Conservation (phyloP, 2,113 vertebrate species). For the Pituophis catenifer region DNA sequence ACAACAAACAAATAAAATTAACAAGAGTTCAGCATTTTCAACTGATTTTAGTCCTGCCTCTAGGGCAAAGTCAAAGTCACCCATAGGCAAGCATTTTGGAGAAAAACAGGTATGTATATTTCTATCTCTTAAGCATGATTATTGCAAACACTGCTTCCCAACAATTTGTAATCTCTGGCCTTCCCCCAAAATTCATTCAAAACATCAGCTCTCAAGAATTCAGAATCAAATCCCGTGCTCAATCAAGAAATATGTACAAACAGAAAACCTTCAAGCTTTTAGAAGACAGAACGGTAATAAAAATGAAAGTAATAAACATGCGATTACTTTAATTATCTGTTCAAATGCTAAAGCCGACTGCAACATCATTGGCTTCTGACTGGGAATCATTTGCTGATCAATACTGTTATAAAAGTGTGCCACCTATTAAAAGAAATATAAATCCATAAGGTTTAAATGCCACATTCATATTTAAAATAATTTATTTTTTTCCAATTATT, state of each 20-base stretch:
- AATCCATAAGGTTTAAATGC: background rate
- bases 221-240: background rate
- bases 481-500: background rate
- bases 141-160: background rate
- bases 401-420: constrained; percentile 99
- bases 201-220: too few species aligned
- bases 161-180: background rate
- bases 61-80: background rate
- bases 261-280: background rate
- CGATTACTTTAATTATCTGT: constrained; percentile 91
- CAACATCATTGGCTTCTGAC: constrained; percentile 97
- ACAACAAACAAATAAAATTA: background rate
- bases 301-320: background rate
- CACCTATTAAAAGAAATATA: constrained; percentile 75
- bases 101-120: background rate
- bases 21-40: background rate
- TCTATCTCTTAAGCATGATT: background rate
- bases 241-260: background rate
- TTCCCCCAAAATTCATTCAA: background rate
- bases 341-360: constrained; percentile 92
- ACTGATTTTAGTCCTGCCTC: background rate
- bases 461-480: background rate
- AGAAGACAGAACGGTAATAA: background rate
- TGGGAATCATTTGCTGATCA: constrained; percentile 97
- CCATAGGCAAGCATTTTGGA: background rate